Conservation (phyloP, 2,888 invertebrate genomes). For the Cantharis rustica region DNA sequence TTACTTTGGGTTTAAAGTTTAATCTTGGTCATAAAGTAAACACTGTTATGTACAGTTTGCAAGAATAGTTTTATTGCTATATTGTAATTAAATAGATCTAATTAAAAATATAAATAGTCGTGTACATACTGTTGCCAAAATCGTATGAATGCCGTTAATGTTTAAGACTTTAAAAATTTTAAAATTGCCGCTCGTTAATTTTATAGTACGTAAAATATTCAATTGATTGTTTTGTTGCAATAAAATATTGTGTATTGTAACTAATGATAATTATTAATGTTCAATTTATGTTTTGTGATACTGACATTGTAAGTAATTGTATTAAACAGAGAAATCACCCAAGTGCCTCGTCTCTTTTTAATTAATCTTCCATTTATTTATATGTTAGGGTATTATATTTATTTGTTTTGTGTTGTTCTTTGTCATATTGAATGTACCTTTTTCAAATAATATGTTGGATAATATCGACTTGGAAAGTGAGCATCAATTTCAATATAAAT, state of each 20-base stretch:
- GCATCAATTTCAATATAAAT: neutral
- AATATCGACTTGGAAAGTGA: neutral
- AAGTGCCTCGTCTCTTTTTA: slow-evolving; percentile 32
- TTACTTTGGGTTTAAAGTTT: slow-evolving; percentile 14
- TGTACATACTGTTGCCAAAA: slow-evolving; percentile 28
- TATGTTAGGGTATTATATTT: slow-evolving; percentile 19
- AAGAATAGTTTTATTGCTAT: slow-evolving; percentile 23
- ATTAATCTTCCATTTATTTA: slow-evolving; percentile 23
- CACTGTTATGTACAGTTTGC: slow-evolving; percentile 39
- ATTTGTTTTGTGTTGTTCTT: slow-evolving; percentile 21
- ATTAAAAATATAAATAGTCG: slow-evolving; percentile 10
- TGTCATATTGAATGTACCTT: slow-evolving; percentile 22
- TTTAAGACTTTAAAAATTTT: slow-evolving; percentile 17
- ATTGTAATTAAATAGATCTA: slow-evolving; percentile 5
- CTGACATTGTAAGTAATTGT: slow-evolving; percentile 27
- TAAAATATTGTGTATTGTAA: slow-evolving; percentile 14
- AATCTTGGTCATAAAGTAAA: slow-evolving; percentile 21
- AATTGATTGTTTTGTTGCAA: slow-evolving; percentile 5
- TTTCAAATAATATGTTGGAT: neutral
- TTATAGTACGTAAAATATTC: slow-evolving; percentile 12
- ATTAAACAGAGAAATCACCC: slow-evolving; percentile 30
- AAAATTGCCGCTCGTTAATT: slow-evolving; percentile 9
- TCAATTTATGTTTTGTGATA: slow-evolving; percentile 21
- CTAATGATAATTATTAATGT: slow-evolving; percentile 9
- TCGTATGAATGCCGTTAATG: slow-evolving; percentile 13